Evolutionary conservation across 2,888 invertebrate species (phyloP), one percentile per base, ranked within the genome.

Genomic region (Drosophila diplacantha): DNA sequence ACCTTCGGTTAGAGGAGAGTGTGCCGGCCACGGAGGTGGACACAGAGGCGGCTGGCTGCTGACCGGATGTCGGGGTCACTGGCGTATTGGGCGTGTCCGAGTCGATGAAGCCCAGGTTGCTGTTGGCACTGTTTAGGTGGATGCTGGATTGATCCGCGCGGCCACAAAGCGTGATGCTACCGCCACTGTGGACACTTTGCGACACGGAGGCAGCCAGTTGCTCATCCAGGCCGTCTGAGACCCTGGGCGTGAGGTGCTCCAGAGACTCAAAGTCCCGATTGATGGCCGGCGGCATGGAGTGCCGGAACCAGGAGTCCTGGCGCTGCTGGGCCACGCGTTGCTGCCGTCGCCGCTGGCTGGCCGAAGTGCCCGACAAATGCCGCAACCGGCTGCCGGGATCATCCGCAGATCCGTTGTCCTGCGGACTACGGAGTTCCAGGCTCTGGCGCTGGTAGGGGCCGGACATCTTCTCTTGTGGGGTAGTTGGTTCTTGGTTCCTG

Each of bases 251-350:
- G 6, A 87, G 70, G 53, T 87, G 85, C 46, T 86, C 87, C 61
- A 87, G 71, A 0, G 87, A 86, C 44, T 86, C 86, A 51, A 86
- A 87, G 55, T 86, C 85, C n/a, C 85, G 76, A 69, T 79, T 85
- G 14, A 86, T 74, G 7, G 86, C 86, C 35, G 86, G 86, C 38
- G 86, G 86, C 84, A 85, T 84, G 11, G 87, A 86, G 54, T 87
- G 87, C 3, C 86, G 83, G 55, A 84, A 85, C 86, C 86, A 87
- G 1, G 86, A 85, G 60, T 86, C 84, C 63, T 85, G 85, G 0
- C 85, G 82, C 31, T 79, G 83, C 61, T 83, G 75, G 3, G 75
- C 61, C 24, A 70, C 52, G 3, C 81, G 56, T 26, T 79, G 84
- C 46, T 85, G 84, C 1, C 85, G 76, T 0, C 85, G 71, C 8